phyloP scores from a whole-genome alignment of 1,140 invertebrate species.

The Lordiphosa collinella region DNA sequence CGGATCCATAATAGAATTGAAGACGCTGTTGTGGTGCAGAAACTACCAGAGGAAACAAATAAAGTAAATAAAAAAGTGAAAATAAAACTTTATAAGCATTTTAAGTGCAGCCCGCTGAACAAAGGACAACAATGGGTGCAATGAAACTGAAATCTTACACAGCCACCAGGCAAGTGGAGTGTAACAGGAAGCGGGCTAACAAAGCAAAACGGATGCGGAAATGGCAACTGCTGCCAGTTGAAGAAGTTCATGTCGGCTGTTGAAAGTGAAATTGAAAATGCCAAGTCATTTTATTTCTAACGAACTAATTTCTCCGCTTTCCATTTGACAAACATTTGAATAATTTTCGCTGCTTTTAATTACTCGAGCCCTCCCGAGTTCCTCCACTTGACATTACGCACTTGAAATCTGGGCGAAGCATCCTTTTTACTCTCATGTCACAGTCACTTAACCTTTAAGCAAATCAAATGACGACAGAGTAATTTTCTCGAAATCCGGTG shows the following conservation, averaged over 20 bases:
- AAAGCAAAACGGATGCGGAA: slow-evolving; percentile 68
- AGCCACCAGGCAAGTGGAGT: slow-evolving; percentile 32
- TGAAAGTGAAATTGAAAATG: slow-evolving; percentile 38
- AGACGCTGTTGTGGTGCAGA: slow-evolving; percentile 10
- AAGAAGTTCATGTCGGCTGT: slow-evolving; percentile 40
- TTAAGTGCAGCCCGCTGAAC: slow-evolving; percentile 58
- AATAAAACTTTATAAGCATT: slow-evolving; percentile 61
- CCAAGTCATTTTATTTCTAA: slow-evolving; percentile 25
- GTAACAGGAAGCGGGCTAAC: slow-evolving; percentile 51
- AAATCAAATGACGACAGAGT: slow-evolving; percentile 55
- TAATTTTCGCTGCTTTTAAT: slow-evolving; percentile 30
- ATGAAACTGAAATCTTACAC: slow-evolving; percentile 63
- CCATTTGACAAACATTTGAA: slow-evolving; percentile 36
- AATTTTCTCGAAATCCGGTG: slow-evolving; percentile 30
- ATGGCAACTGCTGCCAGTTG: slow-evolving; percentile 48
- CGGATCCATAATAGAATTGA: neutral
- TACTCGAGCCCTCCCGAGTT: slow-evolving; percentile 7
- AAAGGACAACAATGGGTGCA: slow-evolving; percentile 50
- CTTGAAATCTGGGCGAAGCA: slow-evolving; percentile 25
- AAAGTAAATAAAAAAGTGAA: slow-evolving; percentile 35
- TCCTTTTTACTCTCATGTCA: slow-evolving; percentile 37
- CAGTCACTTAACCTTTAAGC: slow-evolving; percentile 67
- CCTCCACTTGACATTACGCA: slow-evolving; percentile 14
- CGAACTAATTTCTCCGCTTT: slow-evolving; percentile 20
- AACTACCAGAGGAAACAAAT: slow-evolving; percentile 38